A percentile compares a stretch with the other conserved stretches of the same genome.
phyloP scores from a whole-genome alignment of 2,113 vertebrate genomes.

The Centropus unirufus region DNA sequence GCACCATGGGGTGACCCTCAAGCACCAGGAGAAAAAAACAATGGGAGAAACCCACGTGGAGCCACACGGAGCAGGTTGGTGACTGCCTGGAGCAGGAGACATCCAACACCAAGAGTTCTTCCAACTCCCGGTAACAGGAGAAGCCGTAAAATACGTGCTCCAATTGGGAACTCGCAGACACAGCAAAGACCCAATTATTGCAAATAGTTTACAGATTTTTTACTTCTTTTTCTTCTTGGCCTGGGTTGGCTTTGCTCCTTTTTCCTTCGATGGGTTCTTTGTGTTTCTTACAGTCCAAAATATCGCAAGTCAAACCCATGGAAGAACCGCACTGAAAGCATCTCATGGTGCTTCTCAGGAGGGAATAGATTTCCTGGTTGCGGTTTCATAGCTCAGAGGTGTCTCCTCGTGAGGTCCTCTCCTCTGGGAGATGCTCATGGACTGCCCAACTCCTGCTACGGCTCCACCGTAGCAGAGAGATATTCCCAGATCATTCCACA shows the following conservation, averaged over 20 bases:
- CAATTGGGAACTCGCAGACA: slow-evolving; percentile 67
- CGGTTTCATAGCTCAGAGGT: neutral
- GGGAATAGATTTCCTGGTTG: rapidly evolving
- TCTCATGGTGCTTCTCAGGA: neutral
- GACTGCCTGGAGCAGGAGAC: slow-evolving; percentile 28
- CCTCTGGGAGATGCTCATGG: neutral
- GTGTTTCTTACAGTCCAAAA: neutral
- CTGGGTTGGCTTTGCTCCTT: neutral
- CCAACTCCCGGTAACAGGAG: slow-evolving; percentile 69
- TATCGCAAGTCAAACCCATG: neutral
- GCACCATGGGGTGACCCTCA: rapidly evolving
- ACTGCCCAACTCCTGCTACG: neutral
- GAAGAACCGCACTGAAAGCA: too few relatives aligned
- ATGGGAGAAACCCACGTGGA: neutral
- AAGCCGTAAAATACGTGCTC: slow-evolving; percentile 69
- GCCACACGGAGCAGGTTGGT: slow-evolving; percentile 6
- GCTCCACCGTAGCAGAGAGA: neutral
- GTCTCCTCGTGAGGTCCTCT: neutral
- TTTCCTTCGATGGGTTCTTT: slow-evolving; percentile 65
- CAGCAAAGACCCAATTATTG: slow-evolving; percentile 77
- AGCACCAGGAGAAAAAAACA: neutral
- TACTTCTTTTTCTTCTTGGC: neutral
- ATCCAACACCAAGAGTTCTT: slow-evolving; percentile 63
- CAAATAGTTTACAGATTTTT: slow-evolving; percentile 77
- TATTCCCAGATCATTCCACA: neutral